phyloP scores from a whole-genome alignment of 2,888 invertebrate genomes.

The Meiosimyza platycephala region DNA sequence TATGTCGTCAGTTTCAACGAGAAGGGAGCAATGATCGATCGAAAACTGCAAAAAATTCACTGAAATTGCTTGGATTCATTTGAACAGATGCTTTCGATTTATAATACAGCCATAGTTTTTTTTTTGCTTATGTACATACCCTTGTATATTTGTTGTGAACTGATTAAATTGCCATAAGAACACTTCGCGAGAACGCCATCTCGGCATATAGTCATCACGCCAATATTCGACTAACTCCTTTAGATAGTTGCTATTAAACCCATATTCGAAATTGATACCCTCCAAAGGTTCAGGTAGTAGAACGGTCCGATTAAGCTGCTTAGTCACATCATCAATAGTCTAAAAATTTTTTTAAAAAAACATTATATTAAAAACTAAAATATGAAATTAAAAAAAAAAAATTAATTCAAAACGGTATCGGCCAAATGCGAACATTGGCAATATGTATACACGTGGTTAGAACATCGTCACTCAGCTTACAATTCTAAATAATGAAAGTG shows the following conservation, averaged over 20 bases:
- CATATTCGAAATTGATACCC: slow-evolving; percentile 79
- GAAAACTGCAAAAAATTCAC: too few species aligned
- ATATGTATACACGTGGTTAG: too few species aligned
- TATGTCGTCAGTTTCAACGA: too few species aligned
- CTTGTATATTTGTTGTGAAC: slow-evolving; percentile 80
- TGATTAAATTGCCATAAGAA: slow-evolving; percentile 81
- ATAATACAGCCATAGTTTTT: too few species aligned
- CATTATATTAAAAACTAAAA: not conserved
- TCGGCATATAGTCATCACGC: slow-evolving; percentile 78
- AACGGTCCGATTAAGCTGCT: slow-evolving; percentile 69
- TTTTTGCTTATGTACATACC: slow-evolving; percentile 59
- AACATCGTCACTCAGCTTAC: too few species aligned
- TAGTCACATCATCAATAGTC: slow-evolving; percentile 72
- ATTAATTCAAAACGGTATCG: not conserved
- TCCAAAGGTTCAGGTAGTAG: slow-evolving; percentile 73
- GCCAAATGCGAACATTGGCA: too few species aligned
- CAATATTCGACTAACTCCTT: slow-evolving; percentile 81
- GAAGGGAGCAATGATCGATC: too few species aligned
- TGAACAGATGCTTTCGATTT: too few species aligned
- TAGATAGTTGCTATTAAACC: slow-evolving; percentile 80
- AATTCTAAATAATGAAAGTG: too few species aligned
- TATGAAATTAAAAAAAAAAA: not conserved
- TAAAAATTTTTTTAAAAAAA: slow-evolving; percentile 49
- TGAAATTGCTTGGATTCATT: too few species aligned
- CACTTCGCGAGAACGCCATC: slow-evolving; percentile 76